Evolutionary conservation across 2,113 vertebrate species (phyloP), one percentile per base, ranked within the genome.

Genomic region (Chamaetylas fuelleborni): DNA sequence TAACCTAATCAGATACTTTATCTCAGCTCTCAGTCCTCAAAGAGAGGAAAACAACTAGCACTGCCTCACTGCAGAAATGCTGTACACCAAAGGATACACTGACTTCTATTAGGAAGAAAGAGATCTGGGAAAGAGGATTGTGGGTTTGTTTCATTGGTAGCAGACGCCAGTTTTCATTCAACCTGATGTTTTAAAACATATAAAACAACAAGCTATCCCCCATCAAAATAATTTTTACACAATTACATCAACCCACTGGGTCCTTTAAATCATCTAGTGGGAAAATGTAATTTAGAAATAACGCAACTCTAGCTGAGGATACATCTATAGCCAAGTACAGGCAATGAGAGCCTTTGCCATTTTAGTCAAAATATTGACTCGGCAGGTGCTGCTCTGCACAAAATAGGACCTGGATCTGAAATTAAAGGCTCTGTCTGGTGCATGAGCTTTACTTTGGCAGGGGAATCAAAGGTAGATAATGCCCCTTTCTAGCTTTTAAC

Each of bases 391-490:
- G 8, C 58, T 61, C 64, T 78, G 45, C 31, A 69, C 54, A 70
- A 88, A 88, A 80, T 51, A 83, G 62, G 40, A 86, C 72, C 79
- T 65, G 54, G 19, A 88, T 93, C 71, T 83, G 71, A 88, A 86
- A 90, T 80, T 61, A 92, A 86, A 92, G 50, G 20, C 71, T 67
- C 61, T 67, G 19, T 19, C 74, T 92, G 62, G 22, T 65, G 22
- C 45, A 36, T 18, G 62, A 86, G 76, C 86, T 90, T 76, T 45
- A 36, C 62, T 92, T 79, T 36, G 54, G 45, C 50, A 69, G 7
- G 14, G 19, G 54, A 93, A 90, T 90, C 76, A 86, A 93, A 95
- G 54, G 48, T 51, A 92, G 58, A 60, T 77, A 65, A 93, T 60
- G 25, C 45, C 31, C 54, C 54, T 90, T 69, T 61, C 58, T 88